Percentiles rank a stretch among this genome's conserved stretches.
Evolutionary conservation across 2,888 invertebrate species (phyloP).

Genomic region (Caenorhabditis sp.): DNA sequence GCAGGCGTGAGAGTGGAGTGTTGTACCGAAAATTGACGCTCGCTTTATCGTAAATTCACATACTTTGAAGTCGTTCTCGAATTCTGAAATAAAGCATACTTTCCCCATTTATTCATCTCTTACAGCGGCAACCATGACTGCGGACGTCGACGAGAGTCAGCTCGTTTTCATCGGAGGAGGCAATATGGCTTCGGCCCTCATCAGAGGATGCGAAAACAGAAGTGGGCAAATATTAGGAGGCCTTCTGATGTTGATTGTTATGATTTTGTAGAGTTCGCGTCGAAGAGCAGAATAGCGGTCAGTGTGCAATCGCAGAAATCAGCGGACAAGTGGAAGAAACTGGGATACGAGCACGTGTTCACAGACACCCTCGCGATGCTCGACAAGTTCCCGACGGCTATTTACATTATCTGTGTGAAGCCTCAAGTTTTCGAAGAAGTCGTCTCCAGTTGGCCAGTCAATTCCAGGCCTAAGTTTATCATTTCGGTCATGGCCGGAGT

Average conservation of each 20-base stretch:
- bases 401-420: constrained; percentile 92
- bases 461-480: constrained; percentile 78
- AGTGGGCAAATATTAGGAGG: constrained; percentile 76
- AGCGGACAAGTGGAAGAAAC: constrained; percentile 39
- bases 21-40: no score
- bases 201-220: constrained; percentile 84
- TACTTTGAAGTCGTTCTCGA: no score
- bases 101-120: background rate
- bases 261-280: constrained; percentile 44
- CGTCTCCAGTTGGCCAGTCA: constrained; percentile 40
- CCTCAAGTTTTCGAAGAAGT: constrained; percentile 81
- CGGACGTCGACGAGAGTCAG: no score
- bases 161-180: constrained; percentile 88
- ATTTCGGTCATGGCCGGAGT: constrained; percentile 90
- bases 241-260: background rate
- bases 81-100: no score
- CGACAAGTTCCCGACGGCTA: constrained; percentile 80
- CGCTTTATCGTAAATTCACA: no score
- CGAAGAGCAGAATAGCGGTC: constrained; percentile 44
- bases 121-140: constrained; percentile 22
- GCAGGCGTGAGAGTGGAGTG: no score
- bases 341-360: constrained; percentile 57
- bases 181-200: constrained; percentile 92
- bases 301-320: constrained; percentile 53
- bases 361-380: constrained; percentile 57